Evolutionary conservation across 2,113 vertebrate species (phyloP).

Genomic region (Pseudorectes ferrugineus): DNA sequence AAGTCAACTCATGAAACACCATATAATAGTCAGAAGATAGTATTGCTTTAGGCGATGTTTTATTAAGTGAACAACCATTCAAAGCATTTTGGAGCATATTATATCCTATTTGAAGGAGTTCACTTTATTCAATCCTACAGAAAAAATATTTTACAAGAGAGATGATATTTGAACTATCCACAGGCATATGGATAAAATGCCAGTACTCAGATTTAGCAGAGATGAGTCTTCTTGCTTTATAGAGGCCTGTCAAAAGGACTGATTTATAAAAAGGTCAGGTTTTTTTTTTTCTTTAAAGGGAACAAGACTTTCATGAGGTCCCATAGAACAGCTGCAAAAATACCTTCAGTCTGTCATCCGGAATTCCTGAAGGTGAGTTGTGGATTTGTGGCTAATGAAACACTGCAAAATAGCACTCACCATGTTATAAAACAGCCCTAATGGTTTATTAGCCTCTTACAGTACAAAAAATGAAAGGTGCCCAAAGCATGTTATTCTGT

Average conservation of each 20-base stretch:
- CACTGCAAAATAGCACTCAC: conserved; percentile 65
- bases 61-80: conserved; percentile 29
- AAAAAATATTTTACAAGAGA: conserved; percentile 39
- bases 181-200: not conserved
- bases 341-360: conserved; percentile 53
- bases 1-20: conserved; percentile 41
- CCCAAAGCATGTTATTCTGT: not conserved
- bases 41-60: conserved; percentile 18
- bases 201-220: not conserved
- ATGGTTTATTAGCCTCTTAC: conserved; percentile 55
- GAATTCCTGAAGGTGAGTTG: conserved; percentile 66
- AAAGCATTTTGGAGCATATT: conserved; percentile 23
- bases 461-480: conserved; percentile 48
- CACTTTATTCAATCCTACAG: conserved; percentile 5
- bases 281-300: not conserved
- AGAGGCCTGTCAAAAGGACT: not conserved
- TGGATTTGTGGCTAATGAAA: conserved; percentile 69
- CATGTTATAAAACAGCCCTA: conserved; percentile 55
- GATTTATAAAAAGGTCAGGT: not conserved
- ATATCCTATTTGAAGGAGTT: not conserved
- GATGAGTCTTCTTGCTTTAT: not conserved
- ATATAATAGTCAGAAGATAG: conserved; percentile 32
- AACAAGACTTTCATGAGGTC: conserved; percentile 36
- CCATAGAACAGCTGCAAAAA: conserved; percentile 71
- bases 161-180: conserved; percentile 54